A percentile compares a stretch with the other conserved stretches of the same genome.
These are phyloP conservation scores for Aphaenogaster rudis DNA, from an alignment of 1,140 invertebrate genomes.

Conservation along the genomic window DNA sequence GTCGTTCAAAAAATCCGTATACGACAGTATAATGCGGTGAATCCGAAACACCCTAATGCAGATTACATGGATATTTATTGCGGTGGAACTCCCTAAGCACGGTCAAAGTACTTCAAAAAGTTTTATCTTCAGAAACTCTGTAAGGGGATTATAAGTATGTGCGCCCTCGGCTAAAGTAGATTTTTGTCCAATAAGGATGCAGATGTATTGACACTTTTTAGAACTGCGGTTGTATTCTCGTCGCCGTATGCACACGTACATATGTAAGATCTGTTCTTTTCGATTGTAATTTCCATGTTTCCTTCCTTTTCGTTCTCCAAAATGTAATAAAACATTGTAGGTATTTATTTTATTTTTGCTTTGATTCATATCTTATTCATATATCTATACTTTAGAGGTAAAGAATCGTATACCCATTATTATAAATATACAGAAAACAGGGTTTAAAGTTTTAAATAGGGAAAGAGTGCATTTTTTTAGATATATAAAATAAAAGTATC, in stretches of 20 bases:
- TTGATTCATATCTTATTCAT: not conserved
- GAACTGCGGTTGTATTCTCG: not conserved
- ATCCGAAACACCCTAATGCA: not conserved
- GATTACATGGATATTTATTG: slow-evolving; percentile 49
- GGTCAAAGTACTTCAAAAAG: slow-evolving; percentile 4
- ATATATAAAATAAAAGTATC: no score
- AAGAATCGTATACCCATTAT: no score
- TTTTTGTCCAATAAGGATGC: slow-evolving; percentile 44
- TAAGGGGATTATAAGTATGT: slow-evolving; percentile 43
- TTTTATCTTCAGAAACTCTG: slow-evolving; percentile 40
- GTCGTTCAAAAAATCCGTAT: slow-evolving; percentile 4
- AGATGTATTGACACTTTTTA: slow-evolving; percentile 36
- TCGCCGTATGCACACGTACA: not conserved
- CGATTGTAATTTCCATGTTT: not conserved
- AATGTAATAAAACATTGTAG: not conserved
- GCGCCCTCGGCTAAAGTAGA: not conserved
- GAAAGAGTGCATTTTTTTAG: no score
- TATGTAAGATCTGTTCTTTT: not conserved
- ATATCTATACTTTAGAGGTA: no score
- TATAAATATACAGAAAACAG: no score
- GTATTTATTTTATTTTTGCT: not conserved
- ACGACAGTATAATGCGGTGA: slow-evolving; percentile 25
- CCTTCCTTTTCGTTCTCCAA: not conserved
- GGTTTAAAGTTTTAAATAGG: no score
- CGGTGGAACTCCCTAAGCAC: slow-evolving; percentile 9